Evolutionary conservation across 2,888 invertebrate genomes (phyloP), one percentile per base, ranked within the genome.

Genomic region (Alloscopus bannaensis): DNA sequence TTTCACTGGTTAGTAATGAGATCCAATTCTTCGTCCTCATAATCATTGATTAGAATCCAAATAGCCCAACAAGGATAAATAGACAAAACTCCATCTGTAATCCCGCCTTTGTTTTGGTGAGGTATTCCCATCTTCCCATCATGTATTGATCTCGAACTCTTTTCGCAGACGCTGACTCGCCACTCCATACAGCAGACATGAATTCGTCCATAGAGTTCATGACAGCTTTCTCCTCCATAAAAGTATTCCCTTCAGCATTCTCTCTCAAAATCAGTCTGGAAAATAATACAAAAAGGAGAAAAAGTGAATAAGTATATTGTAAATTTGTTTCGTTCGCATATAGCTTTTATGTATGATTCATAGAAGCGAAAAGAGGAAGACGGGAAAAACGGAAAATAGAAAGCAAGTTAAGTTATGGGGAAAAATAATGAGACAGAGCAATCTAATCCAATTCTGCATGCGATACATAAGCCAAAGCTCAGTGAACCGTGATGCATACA

Each of bases 391-490:
- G 69, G 36, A 76, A 69, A 76, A 75, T 47, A 64, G 75, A 66
- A 66, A 75, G 76, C 62, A 76, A 76, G 76, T 75, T 75, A 75
- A 75, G 62, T 76, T 76, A 76, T 76, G 76, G 68, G 76, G 76
- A 76, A 76, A 76, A 76, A 76, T 76, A 76, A 76, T 76, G 76
- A 76, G 76, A 75, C 75, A 62, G 62, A 62, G 68, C 76, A 76
- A 69, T 76, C 68, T 76, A 76, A 76, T 76, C 69, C 76, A 76
- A 76, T 76, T 76, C 76, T 76, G 76, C 76, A 76, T 76, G 76
- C 76, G 76, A 76, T 76, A 76, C 76, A 76, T 76, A 76, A 59
- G 76, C 68, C 52, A 68, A 65, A 52, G 68, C 69, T 52, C 57
- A 76, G 60, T 76, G 76, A 76, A 76, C 76, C 76, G 68, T 76